Base-by-base conservation (phyloP, 2,888 invertebrate species). In the Nomada fabriciana region DNA sequence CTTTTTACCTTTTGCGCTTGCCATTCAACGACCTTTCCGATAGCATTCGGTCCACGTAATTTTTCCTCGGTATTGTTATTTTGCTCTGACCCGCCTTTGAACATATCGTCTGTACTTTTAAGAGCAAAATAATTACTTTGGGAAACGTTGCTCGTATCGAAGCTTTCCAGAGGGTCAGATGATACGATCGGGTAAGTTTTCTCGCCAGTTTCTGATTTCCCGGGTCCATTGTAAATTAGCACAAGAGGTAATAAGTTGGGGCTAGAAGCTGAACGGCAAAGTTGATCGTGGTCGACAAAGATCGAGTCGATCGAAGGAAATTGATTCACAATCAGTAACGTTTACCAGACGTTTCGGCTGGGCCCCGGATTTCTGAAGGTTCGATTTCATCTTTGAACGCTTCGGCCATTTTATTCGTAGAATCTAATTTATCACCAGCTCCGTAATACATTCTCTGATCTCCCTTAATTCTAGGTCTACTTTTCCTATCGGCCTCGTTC, bases 31-130 rank as follows among this genome's bases (percentile, higher is more conserved):
- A 72, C 74, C 36, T 75, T 73, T 18, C 75, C 36, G 72, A 64
- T 59, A 53, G 29, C 52, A 36, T 72, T 50, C 25, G 65, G 53
- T 55, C 42, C 80, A 64, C 75, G 80, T 80, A 75, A 76, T 80
- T 80, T 80, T 36, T 86, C 82, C 42, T 85, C 87, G 13, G 82
- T 78, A 13, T 84, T 81, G 83, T 89, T 88, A 74, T 86, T 88
- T 80, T 91, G 92, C 71, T 90, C 91, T 43, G 84, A 29, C 5
- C 90, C 89, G 50, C 90, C 91, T 86, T 91, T 91, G 83, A 91
- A 91, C 87, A 91, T 84, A 81, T 92, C 91, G 80, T 90, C 90
- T 36, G 89, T 91, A 76, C 85, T 88, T 83, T 92, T 91, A 65
- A 92, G 86, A 2, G 90, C 89, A 23, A 85, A 75, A 83, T 91